These are phyloP conservation scores for Agapornis roseicollis DNA, from an alignment of 2,113 vertebrate genomes.

Conservation along the genomic window DNA sequence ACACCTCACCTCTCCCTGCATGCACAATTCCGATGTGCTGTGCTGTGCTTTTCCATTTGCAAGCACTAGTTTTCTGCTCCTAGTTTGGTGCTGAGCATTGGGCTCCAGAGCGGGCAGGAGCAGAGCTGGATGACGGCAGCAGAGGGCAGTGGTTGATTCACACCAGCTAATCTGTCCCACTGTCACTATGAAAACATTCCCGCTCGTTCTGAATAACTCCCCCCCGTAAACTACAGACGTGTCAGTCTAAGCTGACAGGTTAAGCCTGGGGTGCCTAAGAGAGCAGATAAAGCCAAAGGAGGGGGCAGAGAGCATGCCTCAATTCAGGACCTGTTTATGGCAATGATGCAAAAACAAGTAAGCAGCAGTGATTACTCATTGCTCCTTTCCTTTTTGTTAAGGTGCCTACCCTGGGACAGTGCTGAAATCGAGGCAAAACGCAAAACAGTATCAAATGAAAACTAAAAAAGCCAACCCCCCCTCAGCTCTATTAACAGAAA, in stretches of 20 bases:
- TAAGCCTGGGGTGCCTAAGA: neutral
- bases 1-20: neutral
- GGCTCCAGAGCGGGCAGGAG: neutral
- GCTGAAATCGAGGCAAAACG: neutral
- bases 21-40: neutral
- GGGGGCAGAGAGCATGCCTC: fast-evolving
- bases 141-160: neutral
- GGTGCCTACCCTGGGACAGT: neutral
- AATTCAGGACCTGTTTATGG: fast-evolving
- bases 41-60: fast-evolving
- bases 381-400: neutral
- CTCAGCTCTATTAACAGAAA: neutral
- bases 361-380: fast-evolving
- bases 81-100: neutral
- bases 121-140: neutral
- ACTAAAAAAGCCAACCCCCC: neutral
- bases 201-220: neutral
- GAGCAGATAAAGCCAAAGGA: neutral
- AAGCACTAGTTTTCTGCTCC: neutral
- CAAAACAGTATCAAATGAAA: neutral
- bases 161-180: neutral
- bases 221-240: neutral
- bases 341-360: fast-evolving
- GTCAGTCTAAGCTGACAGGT: neutral
- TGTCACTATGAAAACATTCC: neutral